phyloP scores from a whole-genome alignment of 2,888 invertebrate genomes.

The Altica lythri region DNA sequence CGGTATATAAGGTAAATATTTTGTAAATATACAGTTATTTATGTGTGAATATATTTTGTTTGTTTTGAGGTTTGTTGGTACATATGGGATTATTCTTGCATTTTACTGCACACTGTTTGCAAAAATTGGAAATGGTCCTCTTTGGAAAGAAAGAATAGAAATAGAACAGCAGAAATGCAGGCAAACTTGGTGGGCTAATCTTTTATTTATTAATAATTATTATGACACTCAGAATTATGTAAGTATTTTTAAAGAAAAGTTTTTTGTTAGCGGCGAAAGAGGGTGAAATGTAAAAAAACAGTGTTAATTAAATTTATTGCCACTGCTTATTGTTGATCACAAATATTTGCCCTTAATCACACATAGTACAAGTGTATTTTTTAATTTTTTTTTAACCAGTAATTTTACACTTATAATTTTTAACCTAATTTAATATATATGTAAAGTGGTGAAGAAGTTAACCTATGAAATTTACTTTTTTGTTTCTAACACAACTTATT shows the following conservation, averaged over 20 bases:
- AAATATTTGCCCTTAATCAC: no score
- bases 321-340: no score
- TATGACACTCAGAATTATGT: slow-evolving; percentile 66
- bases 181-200: slow-evolving; percentile 46
- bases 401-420: no score
- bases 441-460: no score
- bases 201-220: slow-evolving; percentile 75
- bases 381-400: no score
- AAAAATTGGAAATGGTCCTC: slow-evolving; percentile 71
- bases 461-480: no score
- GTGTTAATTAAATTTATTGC: no score
- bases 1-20: slow-evolving; percentile 66
- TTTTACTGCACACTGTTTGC: slow-evolving; percentile 74
- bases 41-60: not conserved
- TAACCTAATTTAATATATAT: no score
- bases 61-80: not conserved
- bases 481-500: no score
- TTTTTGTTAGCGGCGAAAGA: no score
- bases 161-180: slow-evolving; percentile 60
- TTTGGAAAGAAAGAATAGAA: slow-evolving; percentile 68
- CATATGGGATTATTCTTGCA: slow-evolving; percentile 68
- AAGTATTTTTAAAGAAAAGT: slow-evolving; percentile 40
- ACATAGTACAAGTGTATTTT: no score
- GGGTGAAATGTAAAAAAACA: no score
- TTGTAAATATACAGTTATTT: not conserved